Base-by-base conservation (phyloP, 2,888 invertebrate genomes). In the Platerodrilus igneus region DNA sequence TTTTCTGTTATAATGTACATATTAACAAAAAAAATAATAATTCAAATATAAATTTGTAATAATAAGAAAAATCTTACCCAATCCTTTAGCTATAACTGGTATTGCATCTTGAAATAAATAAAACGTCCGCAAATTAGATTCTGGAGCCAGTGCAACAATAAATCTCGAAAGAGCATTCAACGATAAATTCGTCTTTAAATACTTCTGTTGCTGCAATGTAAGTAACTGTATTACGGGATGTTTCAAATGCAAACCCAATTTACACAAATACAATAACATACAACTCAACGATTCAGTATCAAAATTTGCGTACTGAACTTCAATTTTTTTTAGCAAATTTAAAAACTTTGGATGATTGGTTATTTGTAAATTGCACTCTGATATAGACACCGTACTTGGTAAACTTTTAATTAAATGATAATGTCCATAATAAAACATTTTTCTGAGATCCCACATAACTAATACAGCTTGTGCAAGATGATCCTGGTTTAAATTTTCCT, bases 201-300 rank as follows among this genome's bases (percentile, higher is more conserved):
- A 48, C 37, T 51, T 48, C 33, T 56, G 57, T 3, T 74, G 49
- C n/a, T 53, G 53, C 2, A 50, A 23, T 2, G 70, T 53, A 3
- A 75, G 40, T n/a, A 56, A 43, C 37, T 68, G 62, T 47, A 73
- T 51, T 1, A 61, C 46, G 1, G 47, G 31, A 29, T 66, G 54
- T 19, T 60, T 54, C 20, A 65, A 52, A 5, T 58, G 47, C 4
- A 74, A 47, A 3, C 69, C 72, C 48, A 76, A 62, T 57, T 72
- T 71, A 25, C 63, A 66, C 28, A 76, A 57, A 48, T 74, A 73
- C 10, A 73, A 57, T 15, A 72, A 59, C 33, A 66, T 59, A 43
- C 67, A 69, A 45, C 71, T 69, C 19, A 70, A 50, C 18, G 67
- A 66, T 19, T 69, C 58, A 1, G 58, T 27, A 45, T 67, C 59